Conservation (phyloP, 1,140 invertebrate genomes). For the Anagrus nilaparvatae region DNA sequence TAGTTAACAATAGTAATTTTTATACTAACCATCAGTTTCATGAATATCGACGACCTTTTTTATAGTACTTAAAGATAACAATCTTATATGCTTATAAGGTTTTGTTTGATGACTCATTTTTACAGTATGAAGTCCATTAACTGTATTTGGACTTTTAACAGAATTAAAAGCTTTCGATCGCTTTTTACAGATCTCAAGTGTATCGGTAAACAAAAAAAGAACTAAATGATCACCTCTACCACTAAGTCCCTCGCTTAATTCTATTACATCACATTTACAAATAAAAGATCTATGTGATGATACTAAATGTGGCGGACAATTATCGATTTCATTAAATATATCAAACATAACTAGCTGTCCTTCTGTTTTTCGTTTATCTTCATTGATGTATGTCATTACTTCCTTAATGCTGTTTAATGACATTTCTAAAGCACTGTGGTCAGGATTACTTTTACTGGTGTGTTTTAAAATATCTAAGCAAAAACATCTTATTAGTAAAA, state of each 20-base stretch:
- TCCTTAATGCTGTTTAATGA: conserved; percentile 81
- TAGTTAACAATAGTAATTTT: background rate
- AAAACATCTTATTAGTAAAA: conserved; percentile 5
- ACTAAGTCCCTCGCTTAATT: conserved; percentile 75
- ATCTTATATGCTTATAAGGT: conserved; percentile 81
- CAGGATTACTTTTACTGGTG: conserved; percentile 74
- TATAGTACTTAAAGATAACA: conserved; percentile 78
- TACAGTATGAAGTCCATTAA: conserved; percentile 44
- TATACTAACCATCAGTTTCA: conserved; percentile 62
- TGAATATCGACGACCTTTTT: conserved; percentile 83
- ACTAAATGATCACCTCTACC: conserved; percentile 79
- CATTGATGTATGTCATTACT: conserved; percentile 93
- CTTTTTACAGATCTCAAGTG: conserved; percentile 85
- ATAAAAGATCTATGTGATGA: conserved; percentile 87
- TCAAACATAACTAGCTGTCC: conserved; percentile 92
- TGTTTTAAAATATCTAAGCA: conserved; percentile 84
- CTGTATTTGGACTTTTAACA: conserved; percentile 56
- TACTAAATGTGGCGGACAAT: conserved; percentile 85
- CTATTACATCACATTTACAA: conserved; percentile 77
- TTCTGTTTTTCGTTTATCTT: conserved; percentile 93
- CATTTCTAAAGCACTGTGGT: conserved; percentile 72
- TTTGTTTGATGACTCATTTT: conserved; percentile 61
- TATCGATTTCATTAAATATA: conserved; percentile 95
- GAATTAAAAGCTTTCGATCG: conserved; percentile 66
- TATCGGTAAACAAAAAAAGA: conserved; percentile 88